Percentiles rank a stretch among this genome's conserved stretches.
Evolutionary conservation across 2,113 vertebrate genomes (phyloP).

Genomic region (Cygnus atratus): DNA sequence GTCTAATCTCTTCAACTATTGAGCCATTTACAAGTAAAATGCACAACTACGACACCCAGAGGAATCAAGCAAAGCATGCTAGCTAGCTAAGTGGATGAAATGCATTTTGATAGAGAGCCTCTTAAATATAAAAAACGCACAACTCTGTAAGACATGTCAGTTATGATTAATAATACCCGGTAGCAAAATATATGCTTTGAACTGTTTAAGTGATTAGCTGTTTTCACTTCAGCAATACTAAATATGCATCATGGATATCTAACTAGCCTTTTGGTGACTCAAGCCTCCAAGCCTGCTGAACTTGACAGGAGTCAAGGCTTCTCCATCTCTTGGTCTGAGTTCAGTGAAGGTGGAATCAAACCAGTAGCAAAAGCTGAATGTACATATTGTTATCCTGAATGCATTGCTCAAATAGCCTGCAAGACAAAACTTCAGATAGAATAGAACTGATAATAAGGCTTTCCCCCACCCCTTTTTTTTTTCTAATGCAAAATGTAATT

Average conservation of each 20-base stretch:
- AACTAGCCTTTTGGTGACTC: neutral
- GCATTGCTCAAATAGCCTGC: neutral
- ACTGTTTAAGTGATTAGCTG: neutral
- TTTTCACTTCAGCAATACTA: neutral
- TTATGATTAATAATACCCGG: neutral
- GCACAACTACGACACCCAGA: rapidly evolving
- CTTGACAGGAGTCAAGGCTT: neutral
- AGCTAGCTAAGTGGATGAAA: neutral
- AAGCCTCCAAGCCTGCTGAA: neutral
- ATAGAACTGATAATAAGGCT: neutral
- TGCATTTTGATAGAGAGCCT: neutral
- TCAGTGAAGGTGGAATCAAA: neutral
- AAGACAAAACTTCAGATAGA: neutral
- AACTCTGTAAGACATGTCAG: neutral
- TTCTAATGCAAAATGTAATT: neutral
- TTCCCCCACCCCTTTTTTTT: rapidly evolving
- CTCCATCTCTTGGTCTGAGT: neutral
- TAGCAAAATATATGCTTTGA: neutral
- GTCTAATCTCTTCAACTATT: neutral
- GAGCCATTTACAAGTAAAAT: neutral
- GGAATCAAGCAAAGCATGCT: neutral
- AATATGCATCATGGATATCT: neutral
- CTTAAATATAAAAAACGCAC: neutral
- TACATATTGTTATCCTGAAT: neutral
- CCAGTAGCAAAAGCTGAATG: neutral